Base-by-base conservation (phyloP, 1,140 invertebrate genomes). In the Oryzaephilus surinamensis region DNA sequence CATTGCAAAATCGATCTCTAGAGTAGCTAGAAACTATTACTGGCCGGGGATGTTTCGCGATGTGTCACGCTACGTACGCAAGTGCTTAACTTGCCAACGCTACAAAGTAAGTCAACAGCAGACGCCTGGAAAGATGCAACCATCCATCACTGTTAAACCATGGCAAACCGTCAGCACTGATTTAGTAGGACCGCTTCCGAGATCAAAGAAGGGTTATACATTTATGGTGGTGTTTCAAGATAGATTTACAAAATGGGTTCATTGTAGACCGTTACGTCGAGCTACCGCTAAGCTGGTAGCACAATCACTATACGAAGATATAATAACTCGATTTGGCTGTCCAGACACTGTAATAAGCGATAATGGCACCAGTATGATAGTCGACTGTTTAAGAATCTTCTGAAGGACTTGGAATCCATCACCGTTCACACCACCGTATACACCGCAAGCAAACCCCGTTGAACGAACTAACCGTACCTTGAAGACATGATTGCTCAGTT, bases 181-280 rank as follows among this genome's bases (percentile, higher is more conserved):
- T 41, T 29, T 67, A 0, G 52, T 69, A 38, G 62, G 62, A 15
- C 63, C 62, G 2, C 51, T 65, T 13, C 63, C 65, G 0, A 21
- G 44, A 0, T 60, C 52, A 4, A 27, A 30, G 3, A 50, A 50
- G 24, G 57, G 61, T 46, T 52, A 62, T 30, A 14, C 20, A 26
- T 58, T 49, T 49, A 23, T 66, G 1, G 35, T 66, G 5, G 62
- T 67, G 0, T 39, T 61, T 2, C 42, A 46, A 30, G 57, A 63
- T 13, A 13, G 32, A 8, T 41, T 48, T 21, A 41, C 40, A 1
- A 43, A 51, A 27, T 45, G 39, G 20, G 15, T 48, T 38, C 3
- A 53, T 28, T 46, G 48, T 16, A 30, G 29, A 2, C 36, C 57
- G 0, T 11, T 63, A 0, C 12, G 44, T 4, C 23, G 38, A 18